Evolutionary conservation across 2,888 invertebrate species (phyloP).

Genomic region (Chydorus sphaericus): DNA sequence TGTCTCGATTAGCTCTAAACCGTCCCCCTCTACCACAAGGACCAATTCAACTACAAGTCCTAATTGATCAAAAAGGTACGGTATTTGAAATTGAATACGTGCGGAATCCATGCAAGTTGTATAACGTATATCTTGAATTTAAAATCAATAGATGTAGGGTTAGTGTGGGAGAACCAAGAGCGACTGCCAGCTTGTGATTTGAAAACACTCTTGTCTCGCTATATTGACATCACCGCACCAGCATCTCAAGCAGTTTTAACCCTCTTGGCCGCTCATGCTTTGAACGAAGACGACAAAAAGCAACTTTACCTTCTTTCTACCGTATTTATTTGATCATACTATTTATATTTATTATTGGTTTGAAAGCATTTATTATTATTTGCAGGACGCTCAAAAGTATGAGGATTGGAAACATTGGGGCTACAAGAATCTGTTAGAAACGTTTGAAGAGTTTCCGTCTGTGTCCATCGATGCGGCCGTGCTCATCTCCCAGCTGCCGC

Average conservation of each 20-base stretch:
- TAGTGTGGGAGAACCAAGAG: conserved; percentile 74
- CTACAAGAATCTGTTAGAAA: conserved; percentile 71
- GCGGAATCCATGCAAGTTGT: no score
- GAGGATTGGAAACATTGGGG: conserved; percentile 87
- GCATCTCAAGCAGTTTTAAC: conserved; percentile 72
- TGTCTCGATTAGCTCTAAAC: conserved; percentile 48
- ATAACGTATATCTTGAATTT: no score
- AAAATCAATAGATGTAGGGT: conserved; percentile 33
- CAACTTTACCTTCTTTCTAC: conserved; percentile 58
- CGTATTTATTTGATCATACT: conserved; percentile 35
- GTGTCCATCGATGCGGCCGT: conserved; percentile 67
- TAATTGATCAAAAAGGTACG: conserved; percentile 42
- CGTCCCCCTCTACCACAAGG: conserved; percentile 27
- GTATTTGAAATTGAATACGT: no score
- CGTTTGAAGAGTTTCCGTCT: conserved; percentile 73
- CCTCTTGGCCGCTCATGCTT: conserved; percentile 64
- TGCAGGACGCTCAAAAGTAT: conserved; percentile 67
- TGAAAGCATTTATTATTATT: not conserved
- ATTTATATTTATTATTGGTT: not conserved
- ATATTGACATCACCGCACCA: conserved; percentile 81
- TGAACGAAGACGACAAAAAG: conserved; percentile 54
- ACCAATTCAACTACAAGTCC: conserved; percentile 58
- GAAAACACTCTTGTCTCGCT: conserved; percentile 58
- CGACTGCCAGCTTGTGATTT: conserved; percentile 61
- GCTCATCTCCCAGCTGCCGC: conserved; percentile 62